Evolutionary conservation across 1,140 invertebrate species (phyloP), one percentile per base, ranked within the genome.

Genomic region (Drosophila albomicans): DNA sequence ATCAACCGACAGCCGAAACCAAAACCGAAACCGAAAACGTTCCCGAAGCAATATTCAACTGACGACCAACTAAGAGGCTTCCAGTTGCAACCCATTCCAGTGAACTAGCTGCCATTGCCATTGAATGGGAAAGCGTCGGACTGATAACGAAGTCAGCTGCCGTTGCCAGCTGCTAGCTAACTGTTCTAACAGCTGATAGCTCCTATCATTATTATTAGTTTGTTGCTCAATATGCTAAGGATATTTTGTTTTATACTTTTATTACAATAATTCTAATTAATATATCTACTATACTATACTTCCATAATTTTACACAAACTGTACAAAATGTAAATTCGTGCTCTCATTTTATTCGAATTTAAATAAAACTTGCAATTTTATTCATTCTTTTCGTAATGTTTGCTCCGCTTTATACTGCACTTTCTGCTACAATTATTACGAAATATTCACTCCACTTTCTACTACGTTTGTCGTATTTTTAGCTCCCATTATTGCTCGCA

Each of bases 61-160:
- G 51, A 65, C 15, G 15, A 28, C 4, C 25, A 16, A 70, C 38
- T 28, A 45, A 71, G 59, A 64, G 52, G 64, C 64, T 88, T 87
- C 84, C 84, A 87, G 85, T 75, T 84, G 81, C 85, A 89, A 69
- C 49, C 30, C 45, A 43, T 89, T 88, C 84, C 84, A 87, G 61
- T 48, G 15, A 10, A 48, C 52, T 11, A 4, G 20, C 20, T 25
- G 20, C 20, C 20, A 0, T 25, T 25, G 8, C 16, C 2, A 28
- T 16, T 46, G 20, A 43, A 67, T 52, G 59, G 46, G 15, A 76
- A 58, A 28, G 30, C 59, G 62, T 61, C 11, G 30, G 68, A 54
- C 61, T 67, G 64, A 78, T 78, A 78, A 78, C 76, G 49, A 64
- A 75, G 68, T 76, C 72, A 75, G 72, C 72, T 75, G 72, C 71